Percentiles rank a stretch among this genome's conserved stretches.
phyloP scores from a whole-genome alignment of 2,888 invertebrate species.

The Frankliniella fusca region DNA sequence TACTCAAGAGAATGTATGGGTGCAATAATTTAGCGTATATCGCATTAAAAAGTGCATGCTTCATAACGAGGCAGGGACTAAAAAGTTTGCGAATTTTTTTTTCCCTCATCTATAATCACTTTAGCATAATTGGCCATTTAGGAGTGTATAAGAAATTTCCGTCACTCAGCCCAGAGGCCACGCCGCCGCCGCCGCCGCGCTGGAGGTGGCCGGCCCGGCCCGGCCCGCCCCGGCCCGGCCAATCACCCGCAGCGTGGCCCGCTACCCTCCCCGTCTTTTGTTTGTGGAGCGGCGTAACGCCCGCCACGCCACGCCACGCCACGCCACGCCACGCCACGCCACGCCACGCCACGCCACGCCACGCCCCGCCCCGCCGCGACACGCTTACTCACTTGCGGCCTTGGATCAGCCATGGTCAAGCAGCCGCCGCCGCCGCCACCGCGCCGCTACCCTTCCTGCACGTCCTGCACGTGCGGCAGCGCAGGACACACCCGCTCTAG shows the following conservation, averaged over 20 bases:
- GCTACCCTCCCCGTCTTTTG: background rate
- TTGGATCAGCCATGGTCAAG: slow-evolving; percentile 15
- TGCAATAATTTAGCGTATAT: no score
- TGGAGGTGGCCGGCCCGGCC: background rate
- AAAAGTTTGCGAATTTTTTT: no score
- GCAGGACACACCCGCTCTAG: background rate
- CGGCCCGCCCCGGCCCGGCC: background rate
- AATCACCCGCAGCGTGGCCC: background rate
- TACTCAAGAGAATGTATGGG: no score
- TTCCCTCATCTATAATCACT: no score
- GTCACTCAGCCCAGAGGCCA: no score
- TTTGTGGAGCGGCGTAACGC: background rate
- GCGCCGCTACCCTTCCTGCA: background rate
- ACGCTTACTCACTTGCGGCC: slow-evolving; percentile 15
- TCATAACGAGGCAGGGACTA: no score
- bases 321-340: background rate
- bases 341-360: background rate
- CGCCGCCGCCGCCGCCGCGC: no score
- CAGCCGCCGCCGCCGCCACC: background rate
- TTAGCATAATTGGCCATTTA: no score
- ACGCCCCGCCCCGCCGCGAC: background rate
- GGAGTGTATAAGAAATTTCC: no score
- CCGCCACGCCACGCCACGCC: background rate
- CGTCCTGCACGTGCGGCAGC: background rate
- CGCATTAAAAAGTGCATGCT: no score